Conservation (phyloP, 2,888 invertebrate species). For the Caenorhabditis sp. region DNA sequence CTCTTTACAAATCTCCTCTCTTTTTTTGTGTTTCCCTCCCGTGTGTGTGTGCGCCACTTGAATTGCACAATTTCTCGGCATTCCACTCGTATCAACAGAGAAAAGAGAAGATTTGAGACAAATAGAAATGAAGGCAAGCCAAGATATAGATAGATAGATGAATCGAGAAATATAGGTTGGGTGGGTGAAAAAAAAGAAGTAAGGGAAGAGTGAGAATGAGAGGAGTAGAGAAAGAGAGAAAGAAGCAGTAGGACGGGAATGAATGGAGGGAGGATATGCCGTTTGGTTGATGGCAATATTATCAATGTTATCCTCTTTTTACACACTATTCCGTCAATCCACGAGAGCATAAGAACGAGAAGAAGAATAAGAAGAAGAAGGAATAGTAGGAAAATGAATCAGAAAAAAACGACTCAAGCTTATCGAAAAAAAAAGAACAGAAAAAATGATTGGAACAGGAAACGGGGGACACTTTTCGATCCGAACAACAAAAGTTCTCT, state of each 20-base stretch:
- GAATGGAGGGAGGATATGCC: too few relatives aligned
- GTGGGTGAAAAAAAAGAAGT: not conserved
- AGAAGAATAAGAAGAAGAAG: not conserved
- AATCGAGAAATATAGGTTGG: slow-evolving; percentile 22
- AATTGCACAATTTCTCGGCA: slow-evolving; percentile 44
- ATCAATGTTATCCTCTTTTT: too few relatives aligned
- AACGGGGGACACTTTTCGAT: not conserved
- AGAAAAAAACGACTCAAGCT: not conserved
- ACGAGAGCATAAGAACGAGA: not conserved
- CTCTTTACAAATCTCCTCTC: slow-evolving; percentile 12
- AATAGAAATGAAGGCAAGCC: slow-evolving; percentile 12
- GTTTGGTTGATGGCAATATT: too few relatives aligned
- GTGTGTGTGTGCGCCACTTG: slow-evolving; percentile 25
- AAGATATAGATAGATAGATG: slow-evolving; percentile 19
- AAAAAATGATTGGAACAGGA: not conserved
- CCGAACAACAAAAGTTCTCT: not conserved
- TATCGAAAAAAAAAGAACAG: not conserved
- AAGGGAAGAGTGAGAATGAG: not conserved
- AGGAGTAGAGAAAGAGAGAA: slow-evolving; percentile 14
- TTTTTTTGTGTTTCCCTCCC: slow-evolving; percentile 8
- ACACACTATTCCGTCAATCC: too few relatives aligned
- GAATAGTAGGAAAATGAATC: not conserved
- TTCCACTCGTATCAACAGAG: slow-evolving; percentile 34
- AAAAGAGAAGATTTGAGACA: not conserved
- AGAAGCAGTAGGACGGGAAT: not conserved